Base-by-base conservation (phyloP, 1,140 invertebrate genomes). In the Lepidostoma basale region DNA sequence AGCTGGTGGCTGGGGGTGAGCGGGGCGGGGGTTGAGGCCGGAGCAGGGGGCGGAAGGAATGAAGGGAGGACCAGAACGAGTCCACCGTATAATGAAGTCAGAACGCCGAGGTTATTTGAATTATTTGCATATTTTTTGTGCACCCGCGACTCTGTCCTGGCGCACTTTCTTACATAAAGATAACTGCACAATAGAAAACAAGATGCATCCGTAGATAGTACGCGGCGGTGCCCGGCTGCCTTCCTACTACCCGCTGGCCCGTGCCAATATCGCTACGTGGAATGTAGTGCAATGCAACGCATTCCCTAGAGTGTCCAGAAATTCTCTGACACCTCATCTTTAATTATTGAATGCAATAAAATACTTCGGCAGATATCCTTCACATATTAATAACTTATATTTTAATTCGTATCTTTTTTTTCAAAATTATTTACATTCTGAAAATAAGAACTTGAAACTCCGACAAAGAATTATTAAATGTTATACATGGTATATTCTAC, bases 101-200 rank as follows among this genome's bases (percentile, higher is more conserved):
- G 63, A 67, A 67, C 54, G 54, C 39, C 30, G 64, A 45, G 33
- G 64, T 62, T 71, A 71, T 71, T 71, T 71, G 65, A 71, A 67
- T 71, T 71, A 71, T 71, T 71, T 67, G 64, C 69, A 67, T 72
- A 65, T 72, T 72, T 72, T 67, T 71, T 70, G 69, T 64, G 66
- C 70, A 68, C 49, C 52, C 59, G 45, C 56, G 62, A 42, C 39
- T 33, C 54, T 63, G 49, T 64, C 64, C 33, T 59, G 26, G 28
- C 54, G 68, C 52, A 64, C 30, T 68, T 62, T 52, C 59, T 70
- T 56, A 39, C 59, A 72, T 65, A 58, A 40, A 72, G 69, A 72
- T 72, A 72, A 44, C 70, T 62, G 65, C 60, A 72, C 70, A 72
- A 68, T 72, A 52, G 52, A 36, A 56, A 65, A 68, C 16, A 30